Evolutionary conservation across 2,888 invertebrate species (phyloP), one percentile per base, ranked within the genome.

Genomic region (Ametastegia equiseti): DNA sequence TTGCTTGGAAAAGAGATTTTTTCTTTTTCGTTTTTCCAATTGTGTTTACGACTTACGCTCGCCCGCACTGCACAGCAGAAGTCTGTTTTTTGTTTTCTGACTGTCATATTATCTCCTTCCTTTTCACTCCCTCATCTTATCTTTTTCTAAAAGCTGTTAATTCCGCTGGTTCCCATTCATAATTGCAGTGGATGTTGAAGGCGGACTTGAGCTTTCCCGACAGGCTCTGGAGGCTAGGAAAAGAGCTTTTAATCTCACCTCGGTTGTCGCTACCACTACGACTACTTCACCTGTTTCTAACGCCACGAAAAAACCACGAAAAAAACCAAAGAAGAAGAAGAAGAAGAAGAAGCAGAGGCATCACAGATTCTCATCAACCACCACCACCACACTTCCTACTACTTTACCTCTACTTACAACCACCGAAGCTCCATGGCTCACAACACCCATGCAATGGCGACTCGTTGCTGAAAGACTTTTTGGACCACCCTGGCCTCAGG

Each of bases 391-490:
- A 1, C 47, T 85, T 7, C 54, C 84, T 2, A 47, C 82, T 9
- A 73, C 80, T n/a, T 39, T 77, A 4, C 60, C 84, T 30, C 47
- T 81, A 47, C 81, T 84, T 15, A 80, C 83, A 19, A 87, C 86
- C n/a, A 86, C 86, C 0, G 84, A 83, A n/a, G 73, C 86, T 4
- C 81, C 85, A 5, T 85, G 85, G 84, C 82, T 83, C 23, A 84
- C 86, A n/a, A 84, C 86, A 0, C 84, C 85, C 4, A 82, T 84
- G 5, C 87, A 87, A 30, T 89, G 89, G 89, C 86, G 87, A 23
- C 83, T 88, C 30, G 86, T 89, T 6, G 88, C 88, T 0, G 88
- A 89, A 45, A 83, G 86, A 47, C 77, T 89, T 13, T 87, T 88
- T 42, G 85, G 83, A 0, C 84, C 85, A 0, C 83, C 84, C 0